Base-by-base conservation (phyloP, 2,888 invertebrate species). In the Rotaria socialis region DNA sequence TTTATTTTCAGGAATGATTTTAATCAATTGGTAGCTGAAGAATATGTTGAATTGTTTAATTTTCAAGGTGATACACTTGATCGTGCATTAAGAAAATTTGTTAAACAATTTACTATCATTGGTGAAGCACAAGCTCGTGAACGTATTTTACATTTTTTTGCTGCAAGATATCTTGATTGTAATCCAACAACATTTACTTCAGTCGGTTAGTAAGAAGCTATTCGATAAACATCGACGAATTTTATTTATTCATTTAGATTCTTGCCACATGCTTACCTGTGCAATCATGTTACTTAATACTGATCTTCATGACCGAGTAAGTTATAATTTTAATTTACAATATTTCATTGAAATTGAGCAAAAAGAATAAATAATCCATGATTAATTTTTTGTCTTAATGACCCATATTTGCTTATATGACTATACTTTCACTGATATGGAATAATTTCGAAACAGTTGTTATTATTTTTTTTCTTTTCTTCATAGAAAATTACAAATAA, bases 111-210 rank as follows among this genome's bases (percentile, higher is more conserved):
- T 92, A 95, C 95, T 89, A 93, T 97, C 88, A 94, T 95, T 88
- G 99, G 99, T 24, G 99, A 99, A 93, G 98, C 97, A 84, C 97
- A 97, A 91, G 98, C 99, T 91, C 93, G 98, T 85, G 98, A 99
- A 92, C 93, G 98, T 85, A 96, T 99, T 88, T 93, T 99, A 88
- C 95, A 96, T 89, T 97, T 98, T 93, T 99, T 99, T 93, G 97
- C 97, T 56, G 94, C 95, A 90, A 93, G 97, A 88, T 99, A 94
- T 92, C 93, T 97, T 89, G 96, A 97, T 92, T 96, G 96, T 91
- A 99, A 99, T 93, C 96, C 96, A 5, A 95, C 95, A 89, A 93
- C 95, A 80, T 97, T 96, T 91, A 95, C 95, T 92, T 96, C 96
- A 86, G 96, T 96, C 93, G 96, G 96, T 96, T 92, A 88, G 88